A percentile compares a stretch with the other conserved stretches of the same genome.
Evolutionary conservation across 2,888 invertebrate species (phyloP).

Genomic region (Octodonta nipae): DNA sequence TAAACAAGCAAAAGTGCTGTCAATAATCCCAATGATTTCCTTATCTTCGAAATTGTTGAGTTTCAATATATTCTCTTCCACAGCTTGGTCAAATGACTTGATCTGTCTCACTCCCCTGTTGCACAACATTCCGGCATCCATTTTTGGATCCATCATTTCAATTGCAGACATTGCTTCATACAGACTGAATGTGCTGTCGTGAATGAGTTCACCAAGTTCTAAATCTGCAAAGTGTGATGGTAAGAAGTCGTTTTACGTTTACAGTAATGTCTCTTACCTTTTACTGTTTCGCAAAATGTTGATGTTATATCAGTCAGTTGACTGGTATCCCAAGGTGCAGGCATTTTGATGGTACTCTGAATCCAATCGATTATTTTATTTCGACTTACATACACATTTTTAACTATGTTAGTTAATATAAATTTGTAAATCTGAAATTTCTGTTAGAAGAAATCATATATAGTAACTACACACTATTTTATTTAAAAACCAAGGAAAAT

Average conservation of each 20-base stretch:
- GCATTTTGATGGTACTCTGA: neutral
- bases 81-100: constrained; percentile 74
- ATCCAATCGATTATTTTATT: too few species aligned
- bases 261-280: constrained; percentile 15
- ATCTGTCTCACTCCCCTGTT: constrained; percentile 76
- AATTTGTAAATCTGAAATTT: too few species aligned
- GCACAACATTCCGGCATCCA: constrained; percentile 98
- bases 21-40: constrained; percentile 85
- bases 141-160: constrained; percentile 99
- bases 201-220: constrained; percentile 77
- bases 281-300: constrained; percentile 23
- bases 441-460: too few species aligned
- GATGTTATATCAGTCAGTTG: constrained; percentile 22
- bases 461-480: too few species aligned
- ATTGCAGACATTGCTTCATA: constrained; percentile 99
- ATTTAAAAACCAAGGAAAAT: too few species aligned
- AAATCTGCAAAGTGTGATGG: constrained; percentile 50
- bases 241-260: neutral
- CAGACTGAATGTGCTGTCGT: constrained; percentile 80
- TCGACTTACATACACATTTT: too few species aligned
- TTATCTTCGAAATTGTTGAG: constrained; percentile 58
- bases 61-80: constrained; percentile 64
- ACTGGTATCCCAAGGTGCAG: neutral
- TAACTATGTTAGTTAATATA: too few species aligned
- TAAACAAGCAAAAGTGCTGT: constrained; percentile 83